Percentiles rank a stretch among this genome's conserved stretches.
Conservation (phyloP, 2,888 invertebrate species). For the Xanthostigma xanthostigma region DNA sequence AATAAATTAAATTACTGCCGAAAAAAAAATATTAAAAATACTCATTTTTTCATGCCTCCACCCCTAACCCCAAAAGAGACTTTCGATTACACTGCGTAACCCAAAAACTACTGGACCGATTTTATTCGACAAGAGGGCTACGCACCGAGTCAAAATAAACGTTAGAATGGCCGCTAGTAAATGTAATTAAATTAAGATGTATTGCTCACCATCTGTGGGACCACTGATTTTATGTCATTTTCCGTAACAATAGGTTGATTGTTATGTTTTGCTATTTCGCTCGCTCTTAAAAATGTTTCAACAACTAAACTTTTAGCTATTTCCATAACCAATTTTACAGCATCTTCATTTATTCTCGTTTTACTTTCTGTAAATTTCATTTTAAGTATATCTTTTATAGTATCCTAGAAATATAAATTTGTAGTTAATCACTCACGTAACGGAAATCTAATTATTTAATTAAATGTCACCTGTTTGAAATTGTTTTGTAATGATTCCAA, state of each 20-base stretch:
- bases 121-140: too few relatives aligned
- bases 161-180: neutral
- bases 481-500: too few relatives aligned
- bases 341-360: slow-evolving; percentile 38
- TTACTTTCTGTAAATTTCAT: slow-evolving; percentile 37
- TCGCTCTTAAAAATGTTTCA: slow-evolving; percentile 37
- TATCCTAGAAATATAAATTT: slow-evolving; percentile 25
- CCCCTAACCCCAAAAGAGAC: too few relatives aligned
- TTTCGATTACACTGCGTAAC: too few relatives aligned
- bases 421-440: too few relatives aligned
- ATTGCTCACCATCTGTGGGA: slow-evolving; percentile 36
- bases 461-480: too few relatives aligned
- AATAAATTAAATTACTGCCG: too few relatives aligned
- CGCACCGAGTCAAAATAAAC: slow-evolving; percentile 9
- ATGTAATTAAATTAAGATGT: too few relatives aligned
- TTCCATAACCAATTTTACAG: slow-evolving; percentile 35
- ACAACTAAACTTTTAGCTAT: slow-evolving; percentile 36
- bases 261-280: slow-evolving; percentile 33
- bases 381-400: slow-evolving; percentile 37
- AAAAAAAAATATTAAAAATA: too few relatives aligned
- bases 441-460: too few relatives aligned
- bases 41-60: too few relatives aligned
- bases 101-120: neutral
- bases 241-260: slow-evolving; percentile 31
- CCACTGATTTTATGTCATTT: slow-evolving; percentile 38